A percentile compares a stretch with the other conserved stretches of the same genome.
These are phyloP conservation scores for Cyprinodon tularosa DNA, from an alignment of 2,113 vertebrate genomes.

Conservation along the genomic window DNA sequence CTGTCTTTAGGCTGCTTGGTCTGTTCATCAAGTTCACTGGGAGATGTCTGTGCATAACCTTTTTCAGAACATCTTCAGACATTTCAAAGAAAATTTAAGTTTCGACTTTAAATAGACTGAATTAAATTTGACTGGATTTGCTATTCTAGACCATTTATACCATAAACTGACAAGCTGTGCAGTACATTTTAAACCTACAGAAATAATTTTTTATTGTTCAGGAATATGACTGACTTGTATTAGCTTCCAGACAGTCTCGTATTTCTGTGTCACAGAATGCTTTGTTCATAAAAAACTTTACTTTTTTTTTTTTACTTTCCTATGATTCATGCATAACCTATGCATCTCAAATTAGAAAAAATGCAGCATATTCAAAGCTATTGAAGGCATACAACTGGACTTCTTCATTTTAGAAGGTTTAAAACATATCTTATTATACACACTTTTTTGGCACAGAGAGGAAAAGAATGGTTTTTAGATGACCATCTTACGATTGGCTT, in stretches of 20 bases:
- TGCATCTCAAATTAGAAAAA: conserved; percentile 7
- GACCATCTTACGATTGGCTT: conserved; percentile 20
- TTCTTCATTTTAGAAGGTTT: conserved; percentile 37
- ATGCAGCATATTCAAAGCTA: background rate
- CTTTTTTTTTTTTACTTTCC: conserved; percentile 3
- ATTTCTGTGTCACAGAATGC: background rate
- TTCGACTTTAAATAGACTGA: too few species aligned
- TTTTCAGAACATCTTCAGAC: too few species aligned
- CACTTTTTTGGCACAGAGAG: conserved; percentile 7
- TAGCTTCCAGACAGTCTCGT: background rate
- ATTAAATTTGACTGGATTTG: too few species aligned
- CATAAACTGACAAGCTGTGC: too few species aligned
- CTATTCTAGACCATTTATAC: too few species aligned
- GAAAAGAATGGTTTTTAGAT: conserved; percentile 17
- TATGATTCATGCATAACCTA: conserved; percentile 24
- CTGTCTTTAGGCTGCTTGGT: too few species aligned
- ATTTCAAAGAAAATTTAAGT: too few species aligned
- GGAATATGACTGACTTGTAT: background rate
- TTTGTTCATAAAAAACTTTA: conserved; percentile 3
- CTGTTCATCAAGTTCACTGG: too few species aligned
- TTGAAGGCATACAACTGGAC: conserved; percentile 4
- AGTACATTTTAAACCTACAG: too few species aligned
- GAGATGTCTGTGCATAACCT: too few species aligned
- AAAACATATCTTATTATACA: conserved; percentile 22
- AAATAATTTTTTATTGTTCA: background rate